These are phyloP conservation scores for Apostichopus parvimensis DNA, from an alignment of 35 echinoderm and acorn worm genomes.

Conservation along the genomic window DNA sequence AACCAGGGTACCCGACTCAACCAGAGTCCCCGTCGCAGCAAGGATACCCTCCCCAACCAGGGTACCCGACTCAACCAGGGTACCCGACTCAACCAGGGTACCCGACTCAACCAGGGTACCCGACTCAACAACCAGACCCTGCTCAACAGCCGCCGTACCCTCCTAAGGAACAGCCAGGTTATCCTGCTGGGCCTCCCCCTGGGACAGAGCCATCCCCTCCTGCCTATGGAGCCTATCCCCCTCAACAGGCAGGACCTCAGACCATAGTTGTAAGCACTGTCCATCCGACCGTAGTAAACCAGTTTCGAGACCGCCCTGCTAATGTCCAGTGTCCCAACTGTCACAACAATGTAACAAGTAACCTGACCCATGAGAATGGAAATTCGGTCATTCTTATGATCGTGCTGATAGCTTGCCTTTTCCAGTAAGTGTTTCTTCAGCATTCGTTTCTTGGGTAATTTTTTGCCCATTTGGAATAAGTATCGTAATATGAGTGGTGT, in stretches of 20 bases:
- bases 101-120: neutral
- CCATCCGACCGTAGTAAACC: neutral
- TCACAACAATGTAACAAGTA: conserved; percentile 65
- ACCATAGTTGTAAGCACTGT: neutral
- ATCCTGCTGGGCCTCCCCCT: neutral
- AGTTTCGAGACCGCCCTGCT: conserved; percentile 57
- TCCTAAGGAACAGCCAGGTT: neutral
- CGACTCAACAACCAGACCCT: conserved; percentile 1
- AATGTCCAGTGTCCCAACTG: conserved; percentile 82
- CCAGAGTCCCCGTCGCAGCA: neutral
- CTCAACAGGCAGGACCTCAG: neutral
- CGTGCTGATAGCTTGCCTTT: neutral
- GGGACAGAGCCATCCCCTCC: neutral
- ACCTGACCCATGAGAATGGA: conserved; percentile 46
- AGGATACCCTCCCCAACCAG: conserved; percentile 8
- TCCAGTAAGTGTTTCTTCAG: neutral
- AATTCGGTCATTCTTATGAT: neutral
- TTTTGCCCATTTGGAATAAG: no score
- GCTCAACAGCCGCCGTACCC: neutral
- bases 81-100: neutral
- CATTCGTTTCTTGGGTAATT: neutral
- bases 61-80: no score
- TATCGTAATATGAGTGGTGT: no score
- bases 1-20: neutral
- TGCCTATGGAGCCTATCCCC: neutral